These are phyloP conservation scores for Orchesella flavescens DNA, from an alignment of 2,888 invertebrate species.

Conservation along the genomic window DNA sequence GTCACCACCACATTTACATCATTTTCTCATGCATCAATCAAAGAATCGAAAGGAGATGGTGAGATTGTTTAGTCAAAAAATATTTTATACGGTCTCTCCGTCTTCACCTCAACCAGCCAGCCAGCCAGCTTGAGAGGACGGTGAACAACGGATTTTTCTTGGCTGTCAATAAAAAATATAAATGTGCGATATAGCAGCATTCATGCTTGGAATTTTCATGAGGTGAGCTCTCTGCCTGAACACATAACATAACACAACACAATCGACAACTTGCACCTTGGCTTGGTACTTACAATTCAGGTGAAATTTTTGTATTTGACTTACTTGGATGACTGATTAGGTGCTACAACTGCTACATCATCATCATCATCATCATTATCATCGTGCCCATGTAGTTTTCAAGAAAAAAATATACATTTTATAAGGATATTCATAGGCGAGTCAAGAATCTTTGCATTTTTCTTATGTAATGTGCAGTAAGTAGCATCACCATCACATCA, in stretches of 20 bases:
- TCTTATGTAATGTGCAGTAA: background rate
- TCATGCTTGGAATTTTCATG: background rate
- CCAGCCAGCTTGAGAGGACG: background rate
- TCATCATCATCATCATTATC: constrained; percentile 17
- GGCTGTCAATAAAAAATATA: constrained; percentile 43
- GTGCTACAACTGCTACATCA: constrained; percentile 50
- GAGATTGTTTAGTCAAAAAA: constrained; percentile 4
- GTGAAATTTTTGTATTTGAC: too few species aligned
- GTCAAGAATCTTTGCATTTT: background rate
- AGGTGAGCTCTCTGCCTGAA: constrained; percentile 14
- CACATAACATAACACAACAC: too few species aligned
- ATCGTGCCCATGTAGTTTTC: constrained; percentile 14
- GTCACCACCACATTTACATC: constrained; percentile 21
- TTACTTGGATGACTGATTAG: constrained; percentile 59
- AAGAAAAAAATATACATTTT: background rate
- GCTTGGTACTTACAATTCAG: too few species aligned
- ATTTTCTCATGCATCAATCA: constrained; percentile 23
- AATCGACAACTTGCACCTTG: too few species aligned
- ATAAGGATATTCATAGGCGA: background rate
- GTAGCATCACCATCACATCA: background rate
- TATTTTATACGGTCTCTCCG: background rate
- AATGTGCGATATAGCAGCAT: background rate
- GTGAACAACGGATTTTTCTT: constrained; percentile 23
- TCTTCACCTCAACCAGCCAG: background rate
- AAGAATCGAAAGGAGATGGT: background rate